A percentile compares a stretch with the other conserved stretches of the same genome.
Evolutionary conservation across 2,888 invertebrate species (phyloP).

Genomic region (Andrena praecox): DNA sequence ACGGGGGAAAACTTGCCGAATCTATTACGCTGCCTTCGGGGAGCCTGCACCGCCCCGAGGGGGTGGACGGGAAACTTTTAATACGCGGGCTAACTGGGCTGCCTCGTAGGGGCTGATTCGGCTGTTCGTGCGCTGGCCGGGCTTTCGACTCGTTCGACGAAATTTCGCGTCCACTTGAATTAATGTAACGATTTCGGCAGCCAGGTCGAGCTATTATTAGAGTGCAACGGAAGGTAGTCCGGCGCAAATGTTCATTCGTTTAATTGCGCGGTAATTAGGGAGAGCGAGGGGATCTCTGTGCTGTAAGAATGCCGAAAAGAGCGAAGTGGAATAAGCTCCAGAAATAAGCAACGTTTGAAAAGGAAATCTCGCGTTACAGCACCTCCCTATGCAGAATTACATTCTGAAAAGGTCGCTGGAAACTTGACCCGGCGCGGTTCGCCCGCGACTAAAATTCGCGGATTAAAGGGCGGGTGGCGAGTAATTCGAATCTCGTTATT

Average conservation of each 20-base stretch:
- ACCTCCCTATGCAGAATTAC: too few species aligned
- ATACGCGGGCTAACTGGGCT: constrained; percentile 21
- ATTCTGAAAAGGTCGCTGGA: not conserved
- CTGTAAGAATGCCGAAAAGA: too few species aligned
- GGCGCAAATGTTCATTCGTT: too few species aligned
- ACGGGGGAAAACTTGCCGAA: constrained; percentile 19
- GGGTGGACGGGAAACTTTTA: constrained; percentile 25
- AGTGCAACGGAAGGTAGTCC: too few species aligned
- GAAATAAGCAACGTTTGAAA: not conserved
- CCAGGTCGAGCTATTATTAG: not conserved
- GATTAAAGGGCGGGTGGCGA: not conserved
- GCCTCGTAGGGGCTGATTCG: not conserved
- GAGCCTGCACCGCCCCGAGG: not conserved
- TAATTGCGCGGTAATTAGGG: too few species aligned
- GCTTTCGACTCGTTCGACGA: constrained; percentile 6
- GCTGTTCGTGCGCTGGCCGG: not conserved
- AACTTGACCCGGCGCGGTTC: not conserved
- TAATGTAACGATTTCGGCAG: not conserved
- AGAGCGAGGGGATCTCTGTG: too few species aligned
- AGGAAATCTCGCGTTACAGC: too few species aligned
- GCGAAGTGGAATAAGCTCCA: not conserved
- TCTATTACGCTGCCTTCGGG: constrained; percentile 4
- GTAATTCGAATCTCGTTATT: constrained; percentile 25
- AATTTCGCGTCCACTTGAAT: constrained; percentile 4
- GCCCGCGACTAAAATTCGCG: not conserved